These are phyloP conservation scores for Mirounga angustirostris DNA, from an alignment of 2,113 vertebrate genomes.

Conservation along the genomic window DNA sequence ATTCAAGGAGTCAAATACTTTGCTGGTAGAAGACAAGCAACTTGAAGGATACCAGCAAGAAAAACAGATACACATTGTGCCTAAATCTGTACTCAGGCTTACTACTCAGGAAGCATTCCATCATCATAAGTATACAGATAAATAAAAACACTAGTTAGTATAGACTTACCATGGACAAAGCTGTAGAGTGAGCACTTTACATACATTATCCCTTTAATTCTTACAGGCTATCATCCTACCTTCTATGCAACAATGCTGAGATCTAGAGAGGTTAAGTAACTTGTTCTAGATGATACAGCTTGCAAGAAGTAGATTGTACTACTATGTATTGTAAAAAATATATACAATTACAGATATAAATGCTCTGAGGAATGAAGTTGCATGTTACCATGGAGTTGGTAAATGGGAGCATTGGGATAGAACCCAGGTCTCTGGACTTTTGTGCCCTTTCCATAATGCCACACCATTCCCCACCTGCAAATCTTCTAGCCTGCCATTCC, in stretches of 20 bases:
- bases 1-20: not conserved
- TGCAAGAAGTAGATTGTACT: not conserved
- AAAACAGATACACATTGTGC: not conserved
- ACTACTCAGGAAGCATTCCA: not conserved
- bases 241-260: not conserved
- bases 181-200: not conserved
- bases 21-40: not conserved
- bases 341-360: not conserved
- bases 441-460: not conserved
- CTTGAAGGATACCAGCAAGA: not conserved
- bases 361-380: not conserved
- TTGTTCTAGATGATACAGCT: not conserved
- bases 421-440: not conserved
- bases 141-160: not conserved
- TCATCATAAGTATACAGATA: not conserved
- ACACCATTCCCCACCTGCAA: not conserved
- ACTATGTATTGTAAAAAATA: not conserved
- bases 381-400: not conserved
- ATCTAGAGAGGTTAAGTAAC: not conserved
- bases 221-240: not conserved
- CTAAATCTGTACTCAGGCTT: not conserved
- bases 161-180: not conserved
- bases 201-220: not conserved
- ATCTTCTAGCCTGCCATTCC: not conserved
- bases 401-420: not conserved